These are phyloP conservation scores for Nymphalis c-album DNA, from an alignment of 2,888 invertebrate genomes.

Conservation along the genomic window DNA sequence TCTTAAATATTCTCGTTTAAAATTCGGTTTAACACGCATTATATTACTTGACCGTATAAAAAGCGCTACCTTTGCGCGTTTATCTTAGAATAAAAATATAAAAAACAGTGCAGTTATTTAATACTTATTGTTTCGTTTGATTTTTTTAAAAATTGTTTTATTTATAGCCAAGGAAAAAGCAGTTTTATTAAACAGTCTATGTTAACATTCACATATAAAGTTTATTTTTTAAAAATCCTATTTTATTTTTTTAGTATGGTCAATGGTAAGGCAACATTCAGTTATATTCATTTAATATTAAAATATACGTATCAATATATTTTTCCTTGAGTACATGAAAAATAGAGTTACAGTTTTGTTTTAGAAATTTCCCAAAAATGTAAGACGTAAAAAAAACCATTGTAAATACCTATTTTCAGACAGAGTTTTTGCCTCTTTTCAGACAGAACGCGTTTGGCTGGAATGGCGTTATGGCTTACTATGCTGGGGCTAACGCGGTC, in stretches of 20 bases:
- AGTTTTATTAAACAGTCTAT: no score
- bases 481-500: constrained; percentile 69
- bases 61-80: no score
- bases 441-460: constrained; percentile 57
- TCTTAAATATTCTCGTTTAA: constrained; percentile 11
- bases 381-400: neutral
- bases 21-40: neutral
- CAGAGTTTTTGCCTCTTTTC: constrained; percentile 43
- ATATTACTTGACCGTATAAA: neutral
- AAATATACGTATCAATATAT: no score
- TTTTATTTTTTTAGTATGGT: neutral
- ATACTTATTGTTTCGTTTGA: no score
- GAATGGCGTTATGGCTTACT: constrained; percentile 75
- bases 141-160: no score
- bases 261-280: neutral
- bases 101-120: no score
- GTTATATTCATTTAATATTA: neutral
- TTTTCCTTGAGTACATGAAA: no score
- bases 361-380: no score
- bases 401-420: constrained; percentile 8
- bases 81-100: no score
- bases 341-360: no score
- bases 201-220: no score
- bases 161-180: no score
- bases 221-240: neutral